Base-by-base conservation (phyloP, 92 coral and sea anemone genomes). In the Zoanthus sociatus region DNA sequence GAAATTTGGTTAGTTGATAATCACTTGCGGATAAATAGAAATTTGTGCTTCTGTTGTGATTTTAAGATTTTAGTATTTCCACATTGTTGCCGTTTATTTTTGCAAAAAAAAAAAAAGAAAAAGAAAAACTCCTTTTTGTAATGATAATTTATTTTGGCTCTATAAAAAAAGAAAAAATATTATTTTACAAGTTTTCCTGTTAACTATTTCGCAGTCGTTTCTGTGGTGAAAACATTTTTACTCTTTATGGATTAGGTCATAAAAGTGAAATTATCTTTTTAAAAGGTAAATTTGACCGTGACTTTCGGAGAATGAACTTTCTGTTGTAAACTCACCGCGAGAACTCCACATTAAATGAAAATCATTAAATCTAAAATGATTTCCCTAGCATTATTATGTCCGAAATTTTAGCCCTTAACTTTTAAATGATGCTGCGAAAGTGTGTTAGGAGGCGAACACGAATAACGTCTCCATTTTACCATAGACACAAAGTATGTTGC, bases 231-330 rank as follows among this genome's bases (percentile, higher is more conserved):
- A 42, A 11, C 20, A 13, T 37, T 48, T 63, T 31, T 66, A 81
- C 64, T 81, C 26, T 21, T 68, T 66, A 11, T 26, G 33, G 16
- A 64, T 15, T 45, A 2, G 46, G 15, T 81, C 37, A 48, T 66
- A 13, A 47, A 81, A 66, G 20, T 21, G 56, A 63, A 81, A 47
- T 81, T 66, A 66, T 51, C 63, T 18, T 58, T 45, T 26, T 26
- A 26, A 26, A n/a, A 45, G 66, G 66, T 81, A 66, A 81, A 81
- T 20, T 81, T 45, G 85, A 14, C 55, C 67, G 4, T 20, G 58
- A 54, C 75, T 63, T 7, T 46, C 45, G 67, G 73, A 64, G 60
- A 81, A 61, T 64, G 14, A 11, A 46, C 26, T 50, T 67, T 70
- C 66, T 63, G 44, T 54, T 79, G 54, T 45, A 17, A 44, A 46